Percentiles rank a stretch among this genome's conserved stretches.
phyloP scores from a whole-genome alignment of 2,888 invertebrate species.

The Acleris sparsana region DNA sequence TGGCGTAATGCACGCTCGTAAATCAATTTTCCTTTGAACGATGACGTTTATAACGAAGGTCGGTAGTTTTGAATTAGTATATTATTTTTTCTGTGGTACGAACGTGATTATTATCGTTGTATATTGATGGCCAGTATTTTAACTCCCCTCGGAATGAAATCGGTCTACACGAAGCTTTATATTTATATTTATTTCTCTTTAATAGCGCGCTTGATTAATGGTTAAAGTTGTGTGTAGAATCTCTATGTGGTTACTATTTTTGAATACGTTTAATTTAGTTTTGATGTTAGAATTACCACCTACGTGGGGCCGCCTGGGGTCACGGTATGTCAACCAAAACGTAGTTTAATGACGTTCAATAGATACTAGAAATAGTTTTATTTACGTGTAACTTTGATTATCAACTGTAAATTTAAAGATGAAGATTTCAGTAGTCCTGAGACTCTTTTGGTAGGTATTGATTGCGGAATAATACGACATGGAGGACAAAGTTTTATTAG shows the following conservation, averaged over 20 bases:
- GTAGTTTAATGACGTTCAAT: too few relatives aligned
- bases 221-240: constrained; percentile 23
- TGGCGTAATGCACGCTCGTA: constrained; percentile 80
- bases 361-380: too few relatives aligned
- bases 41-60: constrained; percentile 77
- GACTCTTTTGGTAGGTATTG: too few relatives aligned
- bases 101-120: constrained; percentile 62
- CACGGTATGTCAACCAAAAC: too few relatives aligned
- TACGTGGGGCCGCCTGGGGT: neutral
- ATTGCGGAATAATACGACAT: too few relatives aligned
- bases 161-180: constrained; percentile 32
- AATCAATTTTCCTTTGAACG: constrained; percentile 81
- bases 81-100: constrained; percentile 55
- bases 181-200: constrained; percentile 32
- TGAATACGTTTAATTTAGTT: constrained; percentile 20
- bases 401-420: too few relatives aligned
- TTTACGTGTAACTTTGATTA: too few relatives aligned
- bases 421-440: too few relatives aligned
- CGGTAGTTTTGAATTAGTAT: constrained; percentile 72
- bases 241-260: constrained; percentile 23
- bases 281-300: constrained; percentile 23
- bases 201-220: constrained; percentile 32
- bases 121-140: constrained; percentile 56
- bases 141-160: constrained; percentile 35
- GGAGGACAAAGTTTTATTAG: too few relatives aligned